Conservation (phyloP, 2,113 vertebrate species). For the Embiotoca jacksoni region DNA sequence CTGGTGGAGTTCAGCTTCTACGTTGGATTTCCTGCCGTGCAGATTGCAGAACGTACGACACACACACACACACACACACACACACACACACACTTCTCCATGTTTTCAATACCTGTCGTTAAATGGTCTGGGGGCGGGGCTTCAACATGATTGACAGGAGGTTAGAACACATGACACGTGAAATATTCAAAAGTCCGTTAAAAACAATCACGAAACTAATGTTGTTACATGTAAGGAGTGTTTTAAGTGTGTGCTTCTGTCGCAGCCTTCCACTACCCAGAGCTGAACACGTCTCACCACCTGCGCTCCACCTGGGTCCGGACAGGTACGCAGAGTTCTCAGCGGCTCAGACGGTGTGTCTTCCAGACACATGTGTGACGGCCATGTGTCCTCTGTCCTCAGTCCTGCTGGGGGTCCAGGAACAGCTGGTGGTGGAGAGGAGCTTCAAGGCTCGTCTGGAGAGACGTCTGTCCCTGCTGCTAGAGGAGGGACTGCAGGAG, state of each 20-base stretch:
- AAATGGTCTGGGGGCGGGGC: too few species aligned
- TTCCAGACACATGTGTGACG: too few species aligned
- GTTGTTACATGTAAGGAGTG: background rate
- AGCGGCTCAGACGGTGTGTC: too few species aligned
- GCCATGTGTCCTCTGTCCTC: background rate
- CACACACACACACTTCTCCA: too few species aligned
- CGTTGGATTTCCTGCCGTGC: conserved; percentile 91
- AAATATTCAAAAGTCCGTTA: too few species aligned
- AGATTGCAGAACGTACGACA: conserved; percentile 94
- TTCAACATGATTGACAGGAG: too few species aligned
- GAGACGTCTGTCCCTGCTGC: conserved; percentile 91
- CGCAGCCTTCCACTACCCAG: conserved; percentile 94
- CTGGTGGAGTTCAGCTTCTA: conserved; percentile 98
- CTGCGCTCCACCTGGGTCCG: conserved; percentile 96
- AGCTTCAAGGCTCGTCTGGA: conserved; percentile 96
- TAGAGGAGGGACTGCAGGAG: conserved; percentile 88
- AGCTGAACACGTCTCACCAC: conserved; percentile 91
- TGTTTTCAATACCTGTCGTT: too few species aligned
- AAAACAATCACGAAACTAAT: too few species aligned
- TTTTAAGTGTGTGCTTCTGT: conserved; percentile 18
- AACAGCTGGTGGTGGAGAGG: conserved; percentile 88
- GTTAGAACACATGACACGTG: too few species aligned
- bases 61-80: background rate
- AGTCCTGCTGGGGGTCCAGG: conserved; percentile 90
- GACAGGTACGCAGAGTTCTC: conserved; percentile 78